These are phyloP conservation scores for Scaptomyza hsui DNA, from an alignment of 1,140 invertebrate genomes.

Conservation along the genomic window DNA sequence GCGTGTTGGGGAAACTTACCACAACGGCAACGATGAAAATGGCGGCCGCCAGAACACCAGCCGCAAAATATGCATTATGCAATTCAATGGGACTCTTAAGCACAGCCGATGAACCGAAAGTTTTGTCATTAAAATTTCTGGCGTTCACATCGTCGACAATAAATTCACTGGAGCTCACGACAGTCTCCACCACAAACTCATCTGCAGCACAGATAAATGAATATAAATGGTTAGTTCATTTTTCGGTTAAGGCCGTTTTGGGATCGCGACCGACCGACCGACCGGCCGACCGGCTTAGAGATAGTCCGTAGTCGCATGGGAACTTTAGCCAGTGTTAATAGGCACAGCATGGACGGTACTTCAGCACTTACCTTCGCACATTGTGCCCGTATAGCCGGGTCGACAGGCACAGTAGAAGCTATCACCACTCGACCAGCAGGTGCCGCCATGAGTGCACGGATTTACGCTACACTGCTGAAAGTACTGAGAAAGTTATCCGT, in stretches of 20 bases:
- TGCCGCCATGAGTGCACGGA: conserved; percentile 90
- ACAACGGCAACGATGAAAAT: conserved; percentile 88
- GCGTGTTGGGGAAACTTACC: conserved; percentile 84
- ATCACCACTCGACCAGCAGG: conserved; percentile 90
- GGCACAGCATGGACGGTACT: conserved; percentile 42
- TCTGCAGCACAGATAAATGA: conserved; percentile 81
- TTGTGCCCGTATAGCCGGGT: conserved; percentile 90
- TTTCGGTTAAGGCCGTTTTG: neutral
- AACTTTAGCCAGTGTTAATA: conserved; percentile 32
- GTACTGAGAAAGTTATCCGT: conserved; percentile 64
- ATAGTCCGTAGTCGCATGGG: neutral
- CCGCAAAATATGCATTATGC: conserved; percentile 90
- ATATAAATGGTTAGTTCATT: conserved; percentile 49
- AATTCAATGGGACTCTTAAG: conserved; percentile 84
- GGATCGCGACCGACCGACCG: neutral
- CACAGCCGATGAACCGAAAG: conserved; percentile 85
- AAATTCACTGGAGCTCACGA: conserved; percentile 85
- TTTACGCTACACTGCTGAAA: conserved; percentile 89
- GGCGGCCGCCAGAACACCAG: conserved; percentile 88
- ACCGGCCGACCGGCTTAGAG: conserved; percentile 6
- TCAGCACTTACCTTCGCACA: conserved; percentile 87
- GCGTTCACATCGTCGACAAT: conserved; percentile 85
- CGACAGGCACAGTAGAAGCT: conserved; percentile 90
- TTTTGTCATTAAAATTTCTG: conserved; percentile 87
- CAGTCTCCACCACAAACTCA: conserved; percentile 88